Conservation (phyloP, 2,113 vertebrate species). For the Malurus melanocephalus region DNA sequence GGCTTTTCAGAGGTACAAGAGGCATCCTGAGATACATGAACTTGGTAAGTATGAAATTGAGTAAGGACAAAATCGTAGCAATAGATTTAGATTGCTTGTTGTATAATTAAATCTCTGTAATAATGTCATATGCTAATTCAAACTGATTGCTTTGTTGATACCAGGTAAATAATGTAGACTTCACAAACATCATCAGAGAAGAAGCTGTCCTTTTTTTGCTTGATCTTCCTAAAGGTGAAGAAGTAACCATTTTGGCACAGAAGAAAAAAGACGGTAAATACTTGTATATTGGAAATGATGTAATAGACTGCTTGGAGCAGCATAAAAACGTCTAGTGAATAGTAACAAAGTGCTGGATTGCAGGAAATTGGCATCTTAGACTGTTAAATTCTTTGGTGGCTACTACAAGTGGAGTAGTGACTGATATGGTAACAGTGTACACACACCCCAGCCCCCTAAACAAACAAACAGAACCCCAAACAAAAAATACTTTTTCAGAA, state of each 20-base stretch:
- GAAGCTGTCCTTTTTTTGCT: constrained; percentile 96
- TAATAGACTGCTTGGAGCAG: not conserved
- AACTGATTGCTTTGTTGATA: constrained; percentile 1
- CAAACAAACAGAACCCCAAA: not conserved
- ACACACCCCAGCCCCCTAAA: not conserved
- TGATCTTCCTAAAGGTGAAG: constrained; percentile 94
- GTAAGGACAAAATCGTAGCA: not conserved
- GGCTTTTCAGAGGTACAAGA: not conserved
- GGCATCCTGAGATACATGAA: not conserved
- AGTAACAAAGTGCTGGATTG: not conserved
- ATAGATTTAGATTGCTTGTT: not conserved
- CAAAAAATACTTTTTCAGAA: not conserved
- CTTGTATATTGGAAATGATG: not conserved
- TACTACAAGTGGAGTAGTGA: not conserved
- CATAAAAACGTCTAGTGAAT: not conserved
- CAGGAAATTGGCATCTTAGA: not conserved
- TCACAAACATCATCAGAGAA: constrained; percentile 97
- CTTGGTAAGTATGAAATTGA: not conserved
- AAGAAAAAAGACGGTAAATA: constrained; percentile 95
- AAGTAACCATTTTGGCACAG: constrained; percentile 96
- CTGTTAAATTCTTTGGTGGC: not conserved
- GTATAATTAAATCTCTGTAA: not conserved
- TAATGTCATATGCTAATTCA: not conserved
- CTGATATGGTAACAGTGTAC: not conserved
- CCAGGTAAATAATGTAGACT: constrained; percentile 98